Conservation (phyloP, 1,140 invertebrate species). For the Bombus fervidus region DNA sequence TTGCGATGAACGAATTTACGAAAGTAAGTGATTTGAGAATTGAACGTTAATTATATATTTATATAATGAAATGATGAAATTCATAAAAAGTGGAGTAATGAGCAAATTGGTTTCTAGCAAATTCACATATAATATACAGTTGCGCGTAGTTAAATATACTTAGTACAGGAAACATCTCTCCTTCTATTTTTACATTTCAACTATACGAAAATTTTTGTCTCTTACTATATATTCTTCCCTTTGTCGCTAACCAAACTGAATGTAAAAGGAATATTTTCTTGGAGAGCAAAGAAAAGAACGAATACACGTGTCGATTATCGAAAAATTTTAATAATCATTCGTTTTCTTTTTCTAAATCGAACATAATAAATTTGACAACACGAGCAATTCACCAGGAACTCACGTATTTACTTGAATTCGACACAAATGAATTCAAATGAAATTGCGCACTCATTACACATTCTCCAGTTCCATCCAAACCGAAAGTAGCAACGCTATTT, state of each 20-base stretch:
- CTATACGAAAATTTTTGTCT: not conserved
- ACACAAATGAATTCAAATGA: conserved; percentile 24
- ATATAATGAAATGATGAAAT: too few relatives aligned
- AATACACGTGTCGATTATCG: not conserved
- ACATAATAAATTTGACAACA: conserved; percentile 5
- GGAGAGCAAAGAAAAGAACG: not conserved
- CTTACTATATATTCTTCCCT: not conserved
- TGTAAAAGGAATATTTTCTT: not conserved
- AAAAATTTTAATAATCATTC: conserved; percentile 15
- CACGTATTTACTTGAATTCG: not conserved
- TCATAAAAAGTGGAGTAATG: too few relatives aligned
- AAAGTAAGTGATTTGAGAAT: too few relatives aligned
- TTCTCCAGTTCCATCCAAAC: not conserved
- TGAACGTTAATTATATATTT: too few relatives aligned
- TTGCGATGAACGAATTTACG: too few relatives aligned
- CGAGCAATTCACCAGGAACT: conserved; percentile 12
- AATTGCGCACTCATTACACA: not conserved
- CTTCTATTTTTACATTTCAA: not conserved
- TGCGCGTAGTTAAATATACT: too few relatives aligned
- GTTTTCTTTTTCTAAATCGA: not conserved
- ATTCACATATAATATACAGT: not conserved
- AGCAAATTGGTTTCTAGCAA: too few relatives aligned
- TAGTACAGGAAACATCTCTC: not conserved
- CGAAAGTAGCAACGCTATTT: not conserved
- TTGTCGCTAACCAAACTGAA: not conserved